Conservation (phyloP, 1,140 invertebrate species). For the Musca vetustissima region DNA sequence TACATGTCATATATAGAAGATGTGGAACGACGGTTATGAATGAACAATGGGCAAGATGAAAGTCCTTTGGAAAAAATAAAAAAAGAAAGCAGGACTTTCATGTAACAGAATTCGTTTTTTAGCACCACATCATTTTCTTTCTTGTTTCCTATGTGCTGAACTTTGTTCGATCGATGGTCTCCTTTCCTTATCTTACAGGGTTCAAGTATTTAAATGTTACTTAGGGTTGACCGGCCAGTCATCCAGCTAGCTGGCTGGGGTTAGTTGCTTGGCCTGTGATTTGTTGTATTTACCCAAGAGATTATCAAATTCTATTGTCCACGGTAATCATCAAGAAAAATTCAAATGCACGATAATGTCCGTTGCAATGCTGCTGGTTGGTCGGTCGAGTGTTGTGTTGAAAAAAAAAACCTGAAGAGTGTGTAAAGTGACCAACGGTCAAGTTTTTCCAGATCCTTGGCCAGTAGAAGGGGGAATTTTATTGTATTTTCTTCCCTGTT, state of each 20-base stretch:
- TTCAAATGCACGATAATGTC: slow-evolving; percentile 16
- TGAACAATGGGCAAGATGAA: too few relatives aligned
- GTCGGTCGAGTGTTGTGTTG: too few relatives aligned
- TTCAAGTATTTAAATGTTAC: slow-evolving; percentile 15
- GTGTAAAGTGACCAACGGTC: slow-evolving; percentile 18
- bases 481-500: neutral
- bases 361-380: neutral
- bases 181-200: neutral
- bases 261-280: too few relatives aligned
- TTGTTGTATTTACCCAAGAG: neutral
- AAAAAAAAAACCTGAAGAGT: too few relatives aligned
- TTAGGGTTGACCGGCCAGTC: neutral
- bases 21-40: slow-evolving; percentile 4
- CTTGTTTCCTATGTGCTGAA: too few relatives aligned
- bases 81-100: too few relatives aligned
- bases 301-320: slow-evolving; percentile 19
- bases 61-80: too few relatives aligned
- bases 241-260: too few relatives aligned
- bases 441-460: slow-evolving; percentile 5
- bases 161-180: too few relatives aligned
- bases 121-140: too few relatives aligned
- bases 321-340: neutral
- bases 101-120: too few relatives aligned
- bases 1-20: slow-evolving; percentile 26
- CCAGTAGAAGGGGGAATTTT: neutral